phyloP scores from a whole-genome alignment of 2,113 vertebrate genomes.

The Cisticola juncidis region DNA sequence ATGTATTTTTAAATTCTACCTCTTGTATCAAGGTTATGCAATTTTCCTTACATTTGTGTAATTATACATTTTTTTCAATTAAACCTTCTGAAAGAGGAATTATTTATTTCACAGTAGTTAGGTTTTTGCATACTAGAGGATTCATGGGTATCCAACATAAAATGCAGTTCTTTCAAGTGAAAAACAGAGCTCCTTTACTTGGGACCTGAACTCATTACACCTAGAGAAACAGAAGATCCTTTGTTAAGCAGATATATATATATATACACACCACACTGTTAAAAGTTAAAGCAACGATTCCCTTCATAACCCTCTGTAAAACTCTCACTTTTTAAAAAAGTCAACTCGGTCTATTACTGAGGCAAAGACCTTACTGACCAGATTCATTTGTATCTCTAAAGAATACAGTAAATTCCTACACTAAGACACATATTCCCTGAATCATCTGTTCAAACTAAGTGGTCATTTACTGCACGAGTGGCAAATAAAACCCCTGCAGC shows the following conservation, averaged over 20 bases:
- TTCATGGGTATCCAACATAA: conserved; percentile 28
- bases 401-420: neutral
- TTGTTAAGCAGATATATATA: conserved; percentile 30
- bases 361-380: neutral
- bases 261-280: neutral
- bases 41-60: neutral
- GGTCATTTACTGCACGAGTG: neutral
- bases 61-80: neutral
- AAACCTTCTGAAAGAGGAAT: neutral
- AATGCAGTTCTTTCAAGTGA: conserved; percentile 57
- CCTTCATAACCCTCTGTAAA: neutral
- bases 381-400: neutral
- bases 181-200: conserved; percentile 64
- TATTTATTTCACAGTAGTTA: conserved; percentile 6
- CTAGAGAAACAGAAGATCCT: conserved; percentile 51
- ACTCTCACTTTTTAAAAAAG: neutral
- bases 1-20: neutral
- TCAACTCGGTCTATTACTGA: neutral
- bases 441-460: neutral
- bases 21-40: neutral
- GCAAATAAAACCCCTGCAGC: neutral
- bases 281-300: neutral
- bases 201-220: conserved; percentile 2
- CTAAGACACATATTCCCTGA: neutral
- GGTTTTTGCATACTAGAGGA: neutral